These are phyloP conservation scores for Megastigmus dorsalis DNA, from an alignment of 2,888 invertebrate genomes.

Conservation along the genomic window DNA sequence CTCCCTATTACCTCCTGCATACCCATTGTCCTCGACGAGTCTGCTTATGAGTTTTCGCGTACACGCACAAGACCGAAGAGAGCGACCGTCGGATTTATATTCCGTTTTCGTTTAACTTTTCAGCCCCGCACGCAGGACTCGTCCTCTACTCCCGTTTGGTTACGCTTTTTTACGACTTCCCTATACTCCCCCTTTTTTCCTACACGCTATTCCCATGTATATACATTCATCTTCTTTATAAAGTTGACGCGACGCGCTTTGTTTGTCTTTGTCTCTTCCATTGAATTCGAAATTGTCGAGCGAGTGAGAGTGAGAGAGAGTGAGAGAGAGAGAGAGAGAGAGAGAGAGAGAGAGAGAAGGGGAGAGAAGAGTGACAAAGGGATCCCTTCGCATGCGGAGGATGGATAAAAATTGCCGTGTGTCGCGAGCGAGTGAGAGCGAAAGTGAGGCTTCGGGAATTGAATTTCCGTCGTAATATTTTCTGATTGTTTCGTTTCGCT, in stretches of 20 bases:
- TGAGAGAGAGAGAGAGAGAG: too few species aligned
- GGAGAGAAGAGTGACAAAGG: too few species aligned
- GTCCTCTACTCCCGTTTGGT: neutral
- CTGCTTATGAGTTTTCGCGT: neutral
- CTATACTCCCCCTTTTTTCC: neutral
- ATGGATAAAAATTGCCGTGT: conserved; percentile 14
- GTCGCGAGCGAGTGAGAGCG: too few species aligned
- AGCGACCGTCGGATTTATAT: conserved; percentile 33
- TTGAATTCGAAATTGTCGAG: conserved; percentile 6
- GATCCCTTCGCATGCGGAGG: neutral
- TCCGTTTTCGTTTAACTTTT: conserved; percentile 39
- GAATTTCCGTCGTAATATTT: too few species aligned
- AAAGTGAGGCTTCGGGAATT: too few species aligned
- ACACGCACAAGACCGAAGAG: neutral
- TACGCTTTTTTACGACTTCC: neutral
- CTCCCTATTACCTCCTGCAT: neutral
- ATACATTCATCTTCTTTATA: conserved; percentile 9
- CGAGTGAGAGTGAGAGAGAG: too few species aligned
- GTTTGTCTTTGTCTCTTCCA: neutral
- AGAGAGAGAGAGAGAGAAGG: too few species aligned
- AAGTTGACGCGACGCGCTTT: neutral
- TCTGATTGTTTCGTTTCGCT: too few species aligned
- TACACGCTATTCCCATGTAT: neutral
- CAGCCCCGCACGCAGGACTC: too few species aligned
- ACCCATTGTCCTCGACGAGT: neutral